Evolutionary conservation across 2,797 vertebrate species (phyloP), one percentile per base, ranked within the genome.

Genomic region (Ptychobarbus kaznakovi): DNA sequence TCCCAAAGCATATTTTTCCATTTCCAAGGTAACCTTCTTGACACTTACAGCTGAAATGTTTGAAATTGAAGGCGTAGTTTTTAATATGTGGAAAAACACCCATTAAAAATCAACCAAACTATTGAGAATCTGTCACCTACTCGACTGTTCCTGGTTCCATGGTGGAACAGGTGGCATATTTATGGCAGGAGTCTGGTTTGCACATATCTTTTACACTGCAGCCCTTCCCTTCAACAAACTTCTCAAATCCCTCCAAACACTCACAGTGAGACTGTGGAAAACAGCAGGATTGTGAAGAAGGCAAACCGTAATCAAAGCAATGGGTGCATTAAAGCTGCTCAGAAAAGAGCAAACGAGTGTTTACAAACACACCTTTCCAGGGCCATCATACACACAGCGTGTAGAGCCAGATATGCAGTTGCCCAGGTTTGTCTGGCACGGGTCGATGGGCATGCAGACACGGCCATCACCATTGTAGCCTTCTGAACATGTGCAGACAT

Each of bases 381-480:
- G 98, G 0, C 96, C 91, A 0, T 97, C 96, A 0, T 97, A 98
- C 87, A 95, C 90, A 74, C 98, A 99, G 53, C 89, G 28, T 0
- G 96, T 91, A 0, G 97, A 95, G 3, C 86, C 25, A 0, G 91
- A 2, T 0, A 93, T 89, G 87, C 98, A 99, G 86, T 94, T 92
- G 13, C 96, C 97, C 0, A 90, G 93, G 16, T 91, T 46, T 1
- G 15, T 90, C 92, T 98, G 97, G 86, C 98, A 99, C 0, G 96
- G 98, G 84, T 99, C 94, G 0, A 96, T 13, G 0, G 96, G 93
- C 85, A 97, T 86, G 89, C 98, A 99, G 61, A 97, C 90, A 0
- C 84, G 90, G 0, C 98, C 98, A 0, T 99, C 97, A 0, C 98
- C 98, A 0, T 2, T 90, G 93, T 96, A 97, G 20, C 97, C 96